A percentile compares a stretch with the other conserved stretches of the same genome.
Evolutionary conservation across 2,113 vertebrate species (phyloP).

Genomic region (Gambusia holbrooki): DNA sequence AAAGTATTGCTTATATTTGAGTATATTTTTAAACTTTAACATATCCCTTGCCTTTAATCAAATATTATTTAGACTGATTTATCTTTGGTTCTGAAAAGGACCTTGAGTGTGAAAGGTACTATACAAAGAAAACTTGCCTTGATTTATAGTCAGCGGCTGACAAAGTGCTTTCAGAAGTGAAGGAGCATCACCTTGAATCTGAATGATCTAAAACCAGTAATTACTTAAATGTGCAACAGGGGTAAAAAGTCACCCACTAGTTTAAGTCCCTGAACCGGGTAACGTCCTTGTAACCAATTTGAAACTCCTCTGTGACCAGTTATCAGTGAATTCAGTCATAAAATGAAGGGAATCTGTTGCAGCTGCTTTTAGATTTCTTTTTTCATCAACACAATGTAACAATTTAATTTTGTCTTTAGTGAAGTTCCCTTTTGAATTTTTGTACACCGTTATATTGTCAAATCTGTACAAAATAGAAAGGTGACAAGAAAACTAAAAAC

Average conservation of each 20-base stretch:
- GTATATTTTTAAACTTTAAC: background rate
- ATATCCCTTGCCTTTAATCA: background rate
- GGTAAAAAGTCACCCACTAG: background rate
- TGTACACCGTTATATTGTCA: background rate
- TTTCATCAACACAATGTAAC: background rate
- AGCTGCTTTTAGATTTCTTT: background rate
- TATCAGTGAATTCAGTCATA: background rate
- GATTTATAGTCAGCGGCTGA: background rate
- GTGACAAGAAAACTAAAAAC: background rate
- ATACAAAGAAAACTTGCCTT: background rate
- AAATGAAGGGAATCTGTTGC: background rate
- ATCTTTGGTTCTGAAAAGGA: background rate
- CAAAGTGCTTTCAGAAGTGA: background rate
- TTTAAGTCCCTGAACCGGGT: too few species aligned
- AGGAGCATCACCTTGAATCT: background rate
- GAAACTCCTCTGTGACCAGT: background rate
- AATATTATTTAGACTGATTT: background rate
- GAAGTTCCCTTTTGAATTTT: too few species aligned
- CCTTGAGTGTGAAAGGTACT: background rate
- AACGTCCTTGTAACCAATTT: background rate
- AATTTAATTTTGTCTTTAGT: too few species aligned
- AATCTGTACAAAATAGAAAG: background rate
- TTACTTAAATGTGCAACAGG: background rate
- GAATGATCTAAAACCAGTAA: background rate
- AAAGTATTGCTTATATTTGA: background rate